These are phyloP conservation scores for Chrysomela aeneicollis DNA, from an alignment of 2,888 invertebrate species.

Conservation along the genomic window DNA sequence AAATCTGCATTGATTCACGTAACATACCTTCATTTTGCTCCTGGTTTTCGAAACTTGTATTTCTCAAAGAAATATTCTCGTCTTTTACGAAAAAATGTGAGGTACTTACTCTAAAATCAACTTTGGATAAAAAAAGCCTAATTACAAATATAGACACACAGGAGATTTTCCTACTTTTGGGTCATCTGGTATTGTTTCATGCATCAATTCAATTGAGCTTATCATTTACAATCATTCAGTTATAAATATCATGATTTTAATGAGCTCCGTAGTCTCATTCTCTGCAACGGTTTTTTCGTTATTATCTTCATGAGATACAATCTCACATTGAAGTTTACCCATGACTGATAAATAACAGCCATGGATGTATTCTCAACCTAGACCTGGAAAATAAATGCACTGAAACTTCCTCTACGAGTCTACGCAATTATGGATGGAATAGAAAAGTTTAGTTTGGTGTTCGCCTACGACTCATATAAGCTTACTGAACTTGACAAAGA, in stretches of 20 bases:
- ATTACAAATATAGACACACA: too few relatives aligned
- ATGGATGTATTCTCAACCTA: slow-evolving; percentile 9
- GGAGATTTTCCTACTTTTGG: too few relatives aligned
- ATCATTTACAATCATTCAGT: neutral
- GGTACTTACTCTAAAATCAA: too few relatives aligned
- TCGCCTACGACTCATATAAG: too few relatives aligned
- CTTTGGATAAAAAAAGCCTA: too few relatives aligned
- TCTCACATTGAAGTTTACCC: slow-evolving; percentile 9
- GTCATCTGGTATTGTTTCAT: neutral
- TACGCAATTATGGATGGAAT: neutral
- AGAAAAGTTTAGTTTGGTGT: too few relatives aligned
- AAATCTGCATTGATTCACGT: too few relatives aligned
- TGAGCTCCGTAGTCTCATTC: neutral
- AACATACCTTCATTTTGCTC: too few relatives aligned
- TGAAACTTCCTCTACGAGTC: neutral
- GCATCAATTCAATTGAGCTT: neutral
- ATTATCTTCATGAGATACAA: neutral
- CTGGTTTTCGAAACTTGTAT: too few relatives aligned
- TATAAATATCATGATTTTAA: neutral
- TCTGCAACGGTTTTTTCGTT: neutral
- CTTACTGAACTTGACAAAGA: too few relatives aligned
- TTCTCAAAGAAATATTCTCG: too few relatives aligned
- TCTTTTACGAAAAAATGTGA: too few relatives aligned
- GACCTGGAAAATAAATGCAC: neutral
- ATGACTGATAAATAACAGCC: slow-evolving; percentile 5